Percentiles rank a stretch among this genome's conserved stretches.
These are phyloP conservation scores for Bucorvus abyssinicus DNA, from an alignment of 2,797 vertebrate genomes.

Conservation along the genomic window DNA sequence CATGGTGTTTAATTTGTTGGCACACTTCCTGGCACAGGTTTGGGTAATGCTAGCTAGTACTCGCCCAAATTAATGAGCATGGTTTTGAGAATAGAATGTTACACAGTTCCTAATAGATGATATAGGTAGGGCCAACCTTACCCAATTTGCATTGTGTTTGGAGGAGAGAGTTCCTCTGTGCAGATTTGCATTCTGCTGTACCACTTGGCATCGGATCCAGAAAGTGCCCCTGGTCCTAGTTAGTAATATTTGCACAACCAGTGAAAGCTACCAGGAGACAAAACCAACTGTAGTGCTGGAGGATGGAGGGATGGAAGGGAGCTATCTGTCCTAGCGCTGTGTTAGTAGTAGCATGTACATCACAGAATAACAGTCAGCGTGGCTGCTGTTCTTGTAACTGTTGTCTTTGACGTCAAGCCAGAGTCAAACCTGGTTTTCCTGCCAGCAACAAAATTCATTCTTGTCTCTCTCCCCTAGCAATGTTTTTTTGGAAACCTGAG, in stretches of 20 bases:
- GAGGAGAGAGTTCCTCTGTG: neutral
- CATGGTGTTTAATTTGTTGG: neutral
- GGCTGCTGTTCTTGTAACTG: neutral
- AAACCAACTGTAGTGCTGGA: neutral
- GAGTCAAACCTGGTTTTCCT: neutral
- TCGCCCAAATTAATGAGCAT: neutral
- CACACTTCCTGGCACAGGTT: neutral
- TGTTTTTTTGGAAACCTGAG: neutral
- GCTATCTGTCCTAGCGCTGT: neutral
- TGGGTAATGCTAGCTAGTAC: neutral
- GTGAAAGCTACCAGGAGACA: neutral
- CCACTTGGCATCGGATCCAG: accelerated
- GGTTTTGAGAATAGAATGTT: neutral
- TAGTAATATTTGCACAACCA: neutral
- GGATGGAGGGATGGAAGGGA: neutral
- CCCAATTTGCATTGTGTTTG: neutral
- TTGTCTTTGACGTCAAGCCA: neutral
- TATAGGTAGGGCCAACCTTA: neutral
- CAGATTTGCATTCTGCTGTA: neutral
- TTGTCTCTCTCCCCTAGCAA: neutral
- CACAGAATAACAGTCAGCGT: neutral
- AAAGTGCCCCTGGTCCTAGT: neutral
- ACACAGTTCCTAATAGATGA: neutral
- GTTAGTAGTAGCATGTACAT: neutral
- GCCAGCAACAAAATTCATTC: neutral